Percentiles rank a stretch among this genome's conserved stretches.
Conservation (phyloP, 2,113 vertebrate species). For the Ochotona princeps region DNA sequence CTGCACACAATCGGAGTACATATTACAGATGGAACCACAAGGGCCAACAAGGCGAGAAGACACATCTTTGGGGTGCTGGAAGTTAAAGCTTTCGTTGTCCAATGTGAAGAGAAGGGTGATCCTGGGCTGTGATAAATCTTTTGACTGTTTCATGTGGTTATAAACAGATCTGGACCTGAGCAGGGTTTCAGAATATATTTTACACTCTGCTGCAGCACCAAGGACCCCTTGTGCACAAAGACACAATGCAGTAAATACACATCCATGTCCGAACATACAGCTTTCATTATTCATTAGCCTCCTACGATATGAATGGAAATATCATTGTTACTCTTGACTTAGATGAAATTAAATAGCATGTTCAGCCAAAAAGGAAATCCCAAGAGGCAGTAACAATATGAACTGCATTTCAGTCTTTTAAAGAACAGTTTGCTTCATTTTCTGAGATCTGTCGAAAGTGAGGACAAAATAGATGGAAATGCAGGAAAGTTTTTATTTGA, state of each 20-base stretch:
- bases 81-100: constrained; percentile 84
- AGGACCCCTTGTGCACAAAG: not conserved
- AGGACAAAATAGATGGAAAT: constrained; percentile 5
- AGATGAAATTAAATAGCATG: not conserved
- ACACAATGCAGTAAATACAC: not conserved
- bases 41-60: constrained; percentile 86
- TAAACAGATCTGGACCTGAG: not conserved
- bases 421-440: not conserved
- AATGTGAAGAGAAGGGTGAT: constrained; percentile 70
- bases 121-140: constrained; percentile 20
- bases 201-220: constrained; percentile 7
- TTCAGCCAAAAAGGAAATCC: not conserved
- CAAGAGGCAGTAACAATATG: not conserved
- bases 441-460: not conserved
- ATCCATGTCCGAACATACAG: not conserved
- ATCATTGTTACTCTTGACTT: not conserved
- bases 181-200: constrained; percentile 15
- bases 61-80: constrained; percentile 85
- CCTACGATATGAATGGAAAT: not conserved
- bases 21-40: constrained; percentile 86
- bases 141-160: not conserved
- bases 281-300: not conserved
- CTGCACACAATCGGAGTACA: constrained; percentile 88
- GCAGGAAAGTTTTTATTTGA: not conserved
- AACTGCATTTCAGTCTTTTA: not conserved